These are phyloP conservation scores for Temnothorax nylanderi DNA, from an alignment of 1,140 invertebrate genomes.

Conservation along the genomic window DNA sequence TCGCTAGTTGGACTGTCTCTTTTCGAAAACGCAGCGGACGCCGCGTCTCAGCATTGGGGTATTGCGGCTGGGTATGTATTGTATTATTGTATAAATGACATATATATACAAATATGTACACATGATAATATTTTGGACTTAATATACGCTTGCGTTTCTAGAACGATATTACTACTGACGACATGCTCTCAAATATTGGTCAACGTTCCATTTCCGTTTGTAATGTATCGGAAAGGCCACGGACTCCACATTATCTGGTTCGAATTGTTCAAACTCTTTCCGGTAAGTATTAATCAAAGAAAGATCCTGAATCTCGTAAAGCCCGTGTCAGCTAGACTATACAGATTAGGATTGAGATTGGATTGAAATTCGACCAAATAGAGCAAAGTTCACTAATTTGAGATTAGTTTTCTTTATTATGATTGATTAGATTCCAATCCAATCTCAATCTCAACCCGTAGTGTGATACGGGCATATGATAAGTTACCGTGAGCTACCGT, in stretches of 20 bases:
- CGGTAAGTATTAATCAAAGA: constrained; percentile 86
- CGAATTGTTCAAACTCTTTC: constrained; percentile 93
- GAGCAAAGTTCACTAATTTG: no score
- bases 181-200: constrained; percentile 93
- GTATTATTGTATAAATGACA: no score
- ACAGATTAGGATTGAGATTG: no score
- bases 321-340: no score
- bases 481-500: background rate
- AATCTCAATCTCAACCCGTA: no score
- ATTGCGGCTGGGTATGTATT: constrained; percentile 89
- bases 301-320: background rate
- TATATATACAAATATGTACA: no score
- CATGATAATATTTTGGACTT: background rate
- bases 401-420: no score
- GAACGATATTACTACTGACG: constrained; percentile 92
- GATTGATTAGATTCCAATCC: no score
- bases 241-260: constrained; percentile 89
- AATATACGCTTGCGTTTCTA: constrained; percentile 83
- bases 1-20: constrained; percentile 92
- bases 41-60: constrained; percentile 93
- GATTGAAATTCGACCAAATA: no score
- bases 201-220: constrained; percentile 89
- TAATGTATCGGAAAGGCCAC: constrained; percentile 87
- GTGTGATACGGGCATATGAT: no score
- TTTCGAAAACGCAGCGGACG: constrained; percentile 91